phyloP scores from a whole-genome alignment of 1,140 invertebrate species.

The Andricus grossulariae region DNA sequence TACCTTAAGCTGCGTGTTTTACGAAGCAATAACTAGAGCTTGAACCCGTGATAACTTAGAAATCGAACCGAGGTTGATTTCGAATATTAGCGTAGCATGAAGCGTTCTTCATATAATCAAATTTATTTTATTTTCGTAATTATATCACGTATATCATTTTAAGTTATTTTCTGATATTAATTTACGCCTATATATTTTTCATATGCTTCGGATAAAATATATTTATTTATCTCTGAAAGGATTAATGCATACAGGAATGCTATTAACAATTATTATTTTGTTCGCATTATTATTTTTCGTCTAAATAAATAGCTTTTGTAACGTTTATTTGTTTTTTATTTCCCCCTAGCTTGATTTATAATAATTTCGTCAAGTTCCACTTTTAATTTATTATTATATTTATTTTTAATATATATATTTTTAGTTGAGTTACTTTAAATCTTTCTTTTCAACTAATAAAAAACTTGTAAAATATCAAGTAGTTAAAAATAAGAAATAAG shows the following conservation, averaged over 20 bases:
- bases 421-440: too few species aligned
- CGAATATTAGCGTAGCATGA: conserved; percentile 36
- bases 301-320: conserved; percentile 5
- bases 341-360: conserved; percentile 34
- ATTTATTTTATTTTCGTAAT: conserved; percentile 35
- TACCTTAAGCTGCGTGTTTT: conserved; percentile 66
- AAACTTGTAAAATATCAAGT: too few species aligned
- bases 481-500: too few species aligned
- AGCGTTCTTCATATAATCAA: conserved; percentile 2
- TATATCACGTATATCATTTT: conserved; percentile 16
- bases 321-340: conserved; percentile 32
- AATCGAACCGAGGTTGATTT: conserved; percentile 41
- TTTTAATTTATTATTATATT: too few species aligned
- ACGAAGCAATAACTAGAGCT: conserved; percentile 72
- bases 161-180: conserved; percentile 5
- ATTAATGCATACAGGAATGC: conserved; percentile 19
- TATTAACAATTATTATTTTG: conserved; percentile 31
- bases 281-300: conserved; percentile 21
- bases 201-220: conserved; percentile 14
- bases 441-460: too few species aligned
- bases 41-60: conserved; percentile 68
- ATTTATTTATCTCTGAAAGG: conserved; percentile 18
- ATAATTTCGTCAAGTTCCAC: conserved; percentile 34
- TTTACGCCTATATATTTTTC: neutral
- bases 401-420: too few species aligned